Percentiles rank a stretch among this genome's conserved stretches.
Evolutionary conservation across 2,888 invertebrate genomes (phyloP).

Genomic region (Caenorhabditis zanzibari): DNA sequence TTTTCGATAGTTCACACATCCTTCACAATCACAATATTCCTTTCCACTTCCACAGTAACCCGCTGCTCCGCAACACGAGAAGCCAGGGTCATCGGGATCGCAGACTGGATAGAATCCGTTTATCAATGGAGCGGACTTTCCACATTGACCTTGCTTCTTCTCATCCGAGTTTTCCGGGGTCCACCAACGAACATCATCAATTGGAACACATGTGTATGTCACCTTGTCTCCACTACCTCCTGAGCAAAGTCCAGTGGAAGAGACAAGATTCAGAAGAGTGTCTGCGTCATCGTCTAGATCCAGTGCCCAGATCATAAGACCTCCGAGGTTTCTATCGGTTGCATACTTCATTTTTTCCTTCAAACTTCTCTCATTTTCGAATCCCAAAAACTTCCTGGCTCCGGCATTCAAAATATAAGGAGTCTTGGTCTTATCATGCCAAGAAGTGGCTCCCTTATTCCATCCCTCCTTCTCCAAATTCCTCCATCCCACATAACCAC

Average conservation of each 20-base stretch:
- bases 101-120: conserved; percentile 82
- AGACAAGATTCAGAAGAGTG: conserved; percentile 72
- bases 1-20: conserved; percentile 76
- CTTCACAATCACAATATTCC: conserved; percentile 79
- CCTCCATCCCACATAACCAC: conserved; percentile 74
- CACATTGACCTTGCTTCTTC: conserved; percentile 70
- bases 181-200: conserved; percentile 78
- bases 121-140: conserved; percentile 79
- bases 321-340: conserved; percentile 72
- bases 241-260: conserved; percentile 48
- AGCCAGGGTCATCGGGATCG: conserved; percentile 81
- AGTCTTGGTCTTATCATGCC: conserved; percentile 73
- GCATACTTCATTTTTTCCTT: conserved; percentile 74
- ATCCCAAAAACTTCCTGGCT: conserved; percentile 69
- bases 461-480: conserved; percentile 69
- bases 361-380: conserved; percentile 75
- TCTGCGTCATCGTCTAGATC: conserved; percentile 77
- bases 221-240: conserved; percentile 51
- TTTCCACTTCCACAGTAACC: conserved; percentile 81
- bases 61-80: conserved; percentile 79
- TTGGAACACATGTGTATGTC: conserved; percentile 45
- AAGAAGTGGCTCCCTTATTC: conserved; percentile 59
- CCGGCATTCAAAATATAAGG: conserved; percentile 68
- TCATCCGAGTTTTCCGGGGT: conserved; percentile 78
- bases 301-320: conserved; percentile 81